Conservation (phyloP, 2,888 invertebrate species). For the Microdon myrmicae region DNA sequence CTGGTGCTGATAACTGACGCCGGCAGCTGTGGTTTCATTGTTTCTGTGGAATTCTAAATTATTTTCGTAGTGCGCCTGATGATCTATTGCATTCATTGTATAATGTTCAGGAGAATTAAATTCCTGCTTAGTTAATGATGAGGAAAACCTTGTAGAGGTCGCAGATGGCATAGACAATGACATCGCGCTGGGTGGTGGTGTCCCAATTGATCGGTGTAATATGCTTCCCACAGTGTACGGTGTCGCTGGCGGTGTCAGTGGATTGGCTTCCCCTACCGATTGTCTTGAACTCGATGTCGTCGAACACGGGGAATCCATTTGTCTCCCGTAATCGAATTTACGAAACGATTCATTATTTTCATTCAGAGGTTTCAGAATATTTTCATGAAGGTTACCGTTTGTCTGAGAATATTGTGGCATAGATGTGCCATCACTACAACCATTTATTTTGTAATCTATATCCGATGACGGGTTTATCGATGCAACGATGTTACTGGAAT, state of each 20-base stretch:
- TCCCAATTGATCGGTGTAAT: conserved; percentile 26
- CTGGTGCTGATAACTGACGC: conserved; percentile 34
- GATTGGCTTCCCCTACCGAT: conserved; percentile 56
- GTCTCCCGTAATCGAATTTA: conserved; percentile 56
- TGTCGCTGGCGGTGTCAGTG: conserved; percentile 65
- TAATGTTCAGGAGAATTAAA: conserved; percentile 42
- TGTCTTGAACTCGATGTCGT: conserved; percentile 61
- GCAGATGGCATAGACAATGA: conserved; percentile 28
- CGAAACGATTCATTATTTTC: conserved; percentile 46
- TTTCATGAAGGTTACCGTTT: conserved; percentile 55
- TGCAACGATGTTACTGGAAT: conserved; percentile 14
- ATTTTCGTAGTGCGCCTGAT: conserved; percentile 34
- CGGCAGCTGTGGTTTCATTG: conserved; percentile 16
- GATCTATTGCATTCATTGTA: conserved; percentile 28
- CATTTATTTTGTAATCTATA: conserved; percentile 29
- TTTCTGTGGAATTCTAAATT: conserved; percentile 42
- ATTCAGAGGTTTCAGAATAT: conserved; percentile 61
- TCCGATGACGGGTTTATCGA: conserved; percentile 29
- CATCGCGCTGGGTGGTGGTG: conserved; percentile 35
- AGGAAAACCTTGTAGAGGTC: conserved; percentile 30
- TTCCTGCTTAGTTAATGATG: conserved; percentile 39
- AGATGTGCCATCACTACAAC: conserved; percentile 24
- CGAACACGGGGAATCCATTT: conserved; percentile 64
- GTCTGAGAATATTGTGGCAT: conserved; percentile 29
- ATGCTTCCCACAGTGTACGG: conserved; percentile 54